Evolutionary conservation across 2,113 vertebrate species (phyloP).

Genomic region (Excalfactoria chinensis): DNA sequence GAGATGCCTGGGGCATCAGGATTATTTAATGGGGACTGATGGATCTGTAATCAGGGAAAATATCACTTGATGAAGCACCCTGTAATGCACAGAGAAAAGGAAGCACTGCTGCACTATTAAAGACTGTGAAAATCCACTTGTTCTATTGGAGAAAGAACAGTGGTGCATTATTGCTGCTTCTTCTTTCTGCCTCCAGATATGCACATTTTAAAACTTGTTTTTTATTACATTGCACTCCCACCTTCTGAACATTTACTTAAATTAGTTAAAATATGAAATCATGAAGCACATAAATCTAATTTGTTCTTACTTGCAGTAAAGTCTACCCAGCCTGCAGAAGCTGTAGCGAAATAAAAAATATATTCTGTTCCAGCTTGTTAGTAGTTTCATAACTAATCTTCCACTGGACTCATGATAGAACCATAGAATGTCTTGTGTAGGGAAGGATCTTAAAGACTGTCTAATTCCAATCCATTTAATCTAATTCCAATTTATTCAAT

Average conservation of each 20-base stretch:
- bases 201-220: constrained; percentile 38
- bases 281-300: background rate
- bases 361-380: background rate
- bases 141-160: constrained; percentile 62
- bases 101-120: constrained; percentile 54
- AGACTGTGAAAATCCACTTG: constrained; percentile 68
- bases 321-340: background rate
- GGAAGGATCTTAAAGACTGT: background rate
- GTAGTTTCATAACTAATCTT: background rate
- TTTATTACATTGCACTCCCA: constrained; percentile 56
- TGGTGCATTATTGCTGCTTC: background rate
- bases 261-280: constrained; percentile 44
- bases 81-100: constrained; percentile 35
- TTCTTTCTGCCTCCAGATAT: constrained; percentile 34
- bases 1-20: constrained; percentile 16
- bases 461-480: background rate
- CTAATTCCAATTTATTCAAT: background rate
- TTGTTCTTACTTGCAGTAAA: background rate
- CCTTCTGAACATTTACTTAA: constrained; percentile 51
- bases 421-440: background rate
- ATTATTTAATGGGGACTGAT: constrained; percentile 60
- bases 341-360: background rate
- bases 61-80: constrained; percentile 8
- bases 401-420: background rate
- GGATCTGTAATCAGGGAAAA: constrained; percentile 54